phyloP scores from a whole-genome alignment of 2,797 vertebrate species.

The Apodemus agrarius region DNA sequence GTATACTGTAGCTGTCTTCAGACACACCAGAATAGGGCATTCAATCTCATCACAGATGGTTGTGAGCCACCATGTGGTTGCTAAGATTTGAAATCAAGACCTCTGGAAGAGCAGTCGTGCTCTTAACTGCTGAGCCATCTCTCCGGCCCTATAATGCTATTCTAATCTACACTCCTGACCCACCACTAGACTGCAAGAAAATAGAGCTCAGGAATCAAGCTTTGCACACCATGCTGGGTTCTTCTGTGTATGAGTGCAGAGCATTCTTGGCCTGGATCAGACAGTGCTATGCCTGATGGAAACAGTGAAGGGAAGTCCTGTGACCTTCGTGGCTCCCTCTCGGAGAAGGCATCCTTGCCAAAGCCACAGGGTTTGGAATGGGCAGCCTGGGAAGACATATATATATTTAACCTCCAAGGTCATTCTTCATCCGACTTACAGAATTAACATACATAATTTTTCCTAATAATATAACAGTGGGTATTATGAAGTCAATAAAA shows the following conservation, averaged over 20 bases:
- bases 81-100: no score
- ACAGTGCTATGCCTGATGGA: not conserved
- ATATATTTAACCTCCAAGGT: not conserved
- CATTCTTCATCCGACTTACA: not conserved
- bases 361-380: not conserved
- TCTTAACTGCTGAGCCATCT: no score
- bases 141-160: not conserved
- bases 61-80: no score
- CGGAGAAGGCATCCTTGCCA: not conserved
- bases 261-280: not conserved
- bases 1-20: no score
- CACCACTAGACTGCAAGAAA: not conserved
- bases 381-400: not conserved
- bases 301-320: not conserved
- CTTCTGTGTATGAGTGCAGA: not conserved
- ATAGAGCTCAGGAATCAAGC: not conserved
- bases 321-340: not conserved
- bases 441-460: slow-evolving; percentile 8
- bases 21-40: no score
- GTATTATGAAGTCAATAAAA: not conserved
- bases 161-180: not conserved
- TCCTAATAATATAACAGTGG: not conserved
- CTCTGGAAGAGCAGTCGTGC: no score
- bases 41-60: no score
- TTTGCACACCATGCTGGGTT: not conserved